Conservation (phyloP, 2,113 vertebrate species). For the Pantherophis guttatus region DNA sequence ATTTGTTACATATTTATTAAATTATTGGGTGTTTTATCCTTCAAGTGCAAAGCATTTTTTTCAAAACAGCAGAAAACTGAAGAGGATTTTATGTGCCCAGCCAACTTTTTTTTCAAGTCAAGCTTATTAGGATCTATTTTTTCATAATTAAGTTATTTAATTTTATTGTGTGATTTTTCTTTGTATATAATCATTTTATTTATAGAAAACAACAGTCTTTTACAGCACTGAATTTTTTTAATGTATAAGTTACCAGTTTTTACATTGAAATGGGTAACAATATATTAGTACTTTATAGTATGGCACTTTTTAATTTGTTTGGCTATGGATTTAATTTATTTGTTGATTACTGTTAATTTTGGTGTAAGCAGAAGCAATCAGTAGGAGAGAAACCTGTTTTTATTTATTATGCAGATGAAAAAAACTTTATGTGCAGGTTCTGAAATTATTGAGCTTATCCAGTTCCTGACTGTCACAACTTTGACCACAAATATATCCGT, state of each 20-base stretch:
- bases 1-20: constrained; percentile 71
- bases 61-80: constrained; percentile 56
- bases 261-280: constrained; percentile 68
- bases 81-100: constrained; percentile 60
- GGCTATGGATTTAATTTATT: constrained; percentile 57
- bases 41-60: constrained; percentile 50
- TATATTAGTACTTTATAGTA: constrained; percentile 69
- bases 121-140: constrained; percentile 72
- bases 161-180: constrained; percentile 67
- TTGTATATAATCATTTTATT: constrained; percentile 71
- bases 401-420: constrained; percentile 59
- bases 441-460: constrained; percentile 37
- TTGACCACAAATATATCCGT: constrained; percentile 28
- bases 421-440: constrained; percentile 53
- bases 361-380: constrained; percentile 69
- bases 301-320: constrained; percentile 74
- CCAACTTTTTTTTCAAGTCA: constrained; percentile 68
- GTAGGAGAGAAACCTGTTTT: constrained; percentile 47
- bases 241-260: constrained; percentile 65
- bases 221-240: constrained; percentile 73
- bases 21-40: constrained; percentile 63
- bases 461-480: not conserved
- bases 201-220: constrained; percentile 75
- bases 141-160: constrained; percentile 60
- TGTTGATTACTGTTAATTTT: constrained; percentile 55